Evolutionary conservation across 1,140 invertebrate species (phyloP).

Genomic region (Melitaea cinxia): DNA sequence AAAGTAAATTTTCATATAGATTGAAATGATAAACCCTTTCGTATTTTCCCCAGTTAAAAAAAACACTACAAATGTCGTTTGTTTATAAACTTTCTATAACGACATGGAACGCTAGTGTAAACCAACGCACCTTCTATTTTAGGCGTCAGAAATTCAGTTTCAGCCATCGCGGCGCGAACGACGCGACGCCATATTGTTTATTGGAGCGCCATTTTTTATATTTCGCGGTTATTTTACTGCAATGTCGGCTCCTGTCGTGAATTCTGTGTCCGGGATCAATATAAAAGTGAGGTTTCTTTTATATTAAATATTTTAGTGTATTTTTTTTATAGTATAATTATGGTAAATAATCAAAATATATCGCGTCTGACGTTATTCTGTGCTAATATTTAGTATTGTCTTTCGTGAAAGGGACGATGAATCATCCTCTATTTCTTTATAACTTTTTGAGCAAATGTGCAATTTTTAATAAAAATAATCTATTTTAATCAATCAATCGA

Average conservation of each 20-base stretch:
- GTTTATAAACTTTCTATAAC: slow-evolving; percentile 28
- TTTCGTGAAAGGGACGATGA: slow-evolving; percentile 27
- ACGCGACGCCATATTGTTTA: slow-evolving; percentile 55
- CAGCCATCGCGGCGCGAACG: slow-evolving; percentile 58
- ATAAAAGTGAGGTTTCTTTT: slow-evolving; percentile 66
- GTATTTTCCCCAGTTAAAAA: no score
- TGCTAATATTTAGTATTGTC: slow-evolving; percentile 21
- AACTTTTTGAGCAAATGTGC: no score
- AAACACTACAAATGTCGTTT: neutral
- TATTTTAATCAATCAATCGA: no score
- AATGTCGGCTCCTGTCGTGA: slow-evolving; percentile 56
- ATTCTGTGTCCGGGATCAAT: slow-evolving; percentile 67
- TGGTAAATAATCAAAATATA: neutral
- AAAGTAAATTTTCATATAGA: no score
- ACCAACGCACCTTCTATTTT: slow-evolving; percentile 71
- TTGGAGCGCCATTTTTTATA: slow-evolving; percentile 27
- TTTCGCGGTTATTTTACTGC: slow-evolving; percentile 35
- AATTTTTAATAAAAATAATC: no score
- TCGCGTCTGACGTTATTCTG: slow-evolving; percentile 7
- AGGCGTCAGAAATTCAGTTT: slow-evolving; percentile 72
- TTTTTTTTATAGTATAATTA: slow-evolving; percentile 2
- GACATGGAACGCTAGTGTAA: slow-evolving; percentile 10
- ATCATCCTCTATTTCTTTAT: neutral
- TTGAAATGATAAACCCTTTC: no score
- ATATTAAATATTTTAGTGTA: slow-evolving; percentile 5